Percentiles rank a stretch among this genome's conserved stretches.
phyloP scores from a whole-genome alignment of 2,797 vertebrate genomes.

The Onychomys torridus region DNA sequence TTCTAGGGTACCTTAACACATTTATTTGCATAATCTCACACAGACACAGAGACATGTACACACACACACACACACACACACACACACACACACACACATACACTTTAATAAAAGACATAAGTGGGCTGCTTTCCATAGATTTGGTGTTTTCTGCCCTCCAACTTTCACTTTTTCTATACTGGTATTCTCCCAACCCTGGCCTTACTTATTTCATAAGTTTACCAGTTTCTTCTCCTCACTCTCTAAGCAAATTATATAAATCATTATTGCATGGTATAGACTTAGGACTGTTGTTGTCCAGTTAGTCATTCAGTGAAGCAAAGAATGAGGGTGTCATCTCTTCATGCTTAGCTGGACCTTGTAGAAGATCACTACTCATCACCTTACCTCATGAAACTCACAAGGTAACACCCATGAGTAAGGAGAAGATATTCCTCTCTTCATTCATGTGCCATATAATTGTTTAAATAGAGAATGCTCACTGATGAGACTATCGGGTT shows the following conservation, averaged over 20 bases:
- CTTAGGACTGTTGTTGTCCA: conserved; percentile 62
- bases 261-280: conserved; percentile 53
- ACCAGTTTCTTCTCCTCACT: conserved; percentile 23
- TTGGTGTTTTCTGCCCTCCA: neutral
- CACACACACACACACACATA: neutral
- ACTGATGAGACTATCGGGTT: neutral
- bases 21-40: neutral
- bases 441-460: neutral
- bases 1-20: neutral
- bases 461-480: neutral
- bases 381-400: neutral
- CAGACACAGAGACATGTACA: neutral
- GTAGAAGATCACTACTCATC: neutral
- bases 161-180: neutral
- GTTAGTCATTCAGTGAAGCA: conserved; percentile 69
- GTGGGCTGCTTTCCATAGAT: neutral
- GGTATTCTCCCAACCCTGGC: accelerated
- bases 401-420: neutral
- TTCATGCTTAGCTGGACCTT: neutral
- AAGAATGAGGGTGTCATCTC: neutral
- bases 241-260: conserved; percentile 70
- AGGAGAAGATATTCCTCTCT: neutral
- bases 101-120: neutral
- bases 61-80: neutral
- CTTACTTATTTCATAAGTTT: conserved; percentile 46